A percentile compares a stretch with the other conserved stretches of the same genome.
Conservation (phyloP, 2,113 vertebrate species). For the Thamnophis sirtalis region DNA sequence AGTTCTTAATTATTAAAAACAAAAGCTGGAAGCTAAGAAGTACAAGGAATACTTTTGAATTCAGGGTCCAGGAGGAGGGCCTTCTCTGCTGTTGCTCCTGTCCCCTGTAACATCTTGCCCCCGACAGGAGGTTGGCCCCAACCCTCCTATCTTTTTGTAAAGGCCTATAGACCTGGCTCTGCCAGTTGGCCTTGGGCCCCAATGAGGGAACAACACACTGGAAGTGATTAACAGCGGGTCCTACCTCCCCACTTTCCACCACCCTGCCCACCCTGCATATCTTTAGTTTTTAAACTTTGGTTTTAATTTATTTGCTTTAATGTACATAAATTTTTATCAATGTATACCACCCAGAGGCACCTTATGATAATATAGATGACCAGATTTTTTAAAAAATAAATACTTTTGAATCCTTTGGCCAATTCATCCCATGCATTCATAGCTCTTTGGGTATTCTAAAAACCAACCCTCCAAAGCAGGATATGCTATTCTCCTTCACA, state of each 20-base stretch:
- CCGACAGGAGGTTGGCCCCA: neutral
- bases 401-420: neutral
- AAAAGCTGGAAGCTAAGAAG: neutral
- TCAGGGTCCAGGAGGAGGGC: too few species aligned
- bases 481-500: conserved; percentile 1
- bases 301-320: neutral
- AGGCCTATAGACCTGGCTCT: neutral
- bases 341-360: neutral
- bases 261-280: neutral
- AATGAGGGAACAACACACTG: neutral
- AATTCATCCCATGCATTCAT: neutral
- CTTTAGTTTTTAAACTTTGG: neutral
- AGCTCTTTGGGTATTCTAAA: neutral
- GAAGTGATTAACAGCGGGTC: neutral
- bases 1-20: neutral
- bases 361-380: neutral
- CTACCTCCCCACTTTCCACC: neutral
- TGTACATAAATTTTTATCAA: neutral
- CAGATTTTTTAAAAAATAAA: neutral
- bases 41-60: neutral
- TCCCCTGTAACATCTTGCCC: neutral
- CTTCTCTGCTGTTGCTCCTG: neutral
- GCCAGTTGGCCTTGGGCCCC: neutral
- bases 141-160: neutral
- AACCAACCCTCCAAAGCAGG: conserved; percentile 1